These are phyloP conservation scores for Gephyroberyx darwinii DNA, from an alignment of 2,797 vertebrate genomes.

Conservation along the genomic window DNA sequence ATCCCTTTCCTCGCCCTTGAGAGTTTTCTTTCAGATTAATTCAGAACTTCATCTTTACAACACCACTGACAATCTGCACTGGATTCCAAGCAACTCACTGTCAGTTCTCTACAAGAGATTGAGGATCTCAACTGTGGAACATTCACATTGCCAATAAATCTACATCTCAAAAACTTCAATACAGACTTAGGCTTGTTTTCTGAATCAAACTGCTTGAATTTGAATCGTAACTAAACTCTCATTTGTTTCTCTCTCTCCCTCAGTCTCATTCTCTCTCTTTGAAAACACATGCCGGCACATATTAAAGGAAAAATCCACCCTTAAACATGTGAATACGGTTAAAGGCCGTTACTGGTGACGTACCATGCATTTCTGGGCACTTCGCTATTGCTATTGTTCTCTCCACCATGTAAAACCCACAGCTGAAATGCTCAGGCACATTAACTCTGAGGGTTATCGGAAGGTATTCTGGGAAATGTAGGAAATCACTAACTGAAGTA, in stretches of 20 bases:
- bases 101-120: slow-evolving; percentile 29
- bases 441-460: too few species aligned
- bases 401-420: too few species aligned
- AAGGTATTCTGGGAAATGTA: too few species aligned
- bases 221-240: not conserved
- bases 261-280: not conserved
- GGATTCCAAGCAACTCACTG: slow-evolving; percentile 38
- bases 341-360: too few species aligned
- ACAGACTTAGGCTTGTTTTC: not conserved
- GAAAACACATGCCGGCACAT: slow-evolving; percentile 10
- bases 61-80: slow-evolving; percentile 32
- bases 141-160: slow-evolving; percentile 22
- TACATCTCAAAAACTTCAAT: too few species aligned
- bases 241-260: not conserved
- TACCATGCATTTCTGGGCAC: too few species aligned
- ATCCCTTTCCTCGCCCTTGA: slow-evolving; percentile 14
- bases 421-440: too few species aligned
- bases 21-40: not conserved
- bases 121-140: slow-evolving; percentile 29
- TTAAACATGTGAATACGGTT: too few species aligned
- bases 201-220: not conserved
- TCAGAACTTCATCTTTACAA: slow-evolving; percentile 25
- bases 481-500: too few species aligned
- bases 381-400: too few species aligned
- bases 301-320: not conserved